A percentile compares a stretch with the other conserved stretches of the same genome.
Conservation (phyloP, 2,888 invertebrate genomes). For the Drosophila meridiana region DNA sequence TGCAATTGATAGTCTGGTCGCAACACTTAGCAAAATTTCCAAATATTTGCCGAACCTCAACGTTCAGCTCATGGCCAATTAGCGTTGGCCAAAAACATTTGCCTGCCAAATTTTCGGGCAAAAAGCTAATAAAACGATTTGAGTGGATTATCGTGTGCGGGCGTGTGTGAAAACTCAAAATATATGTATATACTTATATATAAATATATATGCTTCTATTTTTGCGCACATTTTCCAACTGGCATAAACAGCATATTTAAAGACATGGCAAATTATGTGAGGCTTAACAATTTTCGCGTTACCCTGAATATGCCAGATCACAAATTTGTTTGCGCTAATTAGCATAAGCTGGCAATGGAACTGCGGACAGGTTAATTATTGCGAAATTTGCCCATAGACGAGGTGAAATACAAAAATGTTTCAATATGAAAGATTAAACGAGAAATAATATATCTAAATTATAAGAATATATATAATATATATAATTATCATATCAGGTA, state of each 20-base stretch:
- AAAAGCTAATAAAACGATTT: constrained; percentile 39
- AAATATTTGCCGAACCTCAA: constrained; percentile 24
- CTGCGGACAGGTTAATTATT: constrained; percentile 13
- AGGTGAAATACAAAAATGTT: background rate
- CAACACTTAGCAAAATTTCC: constrained; percentile 16
- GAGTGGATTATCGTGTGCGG: constrained; percentile 49
- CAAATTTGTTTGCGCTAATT: constrained; percentile 49
- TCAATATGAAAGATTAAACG: background rate
- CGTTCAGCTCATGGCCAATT: constrained; percentile 58
- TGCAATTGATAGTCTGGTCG: constrained; percentile 47
- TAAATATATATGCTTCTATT: background rate
- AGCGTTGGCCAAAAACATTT: constrained; percentile 41
- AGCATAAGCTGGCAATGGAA: constrained; percentile 40
- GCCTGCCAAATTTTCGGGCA: constrained; percentile 9
- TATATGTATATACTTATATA: background rate
- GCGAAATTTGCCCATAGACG: background rate
- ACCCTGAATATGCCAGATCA: constrained; percentile 9
- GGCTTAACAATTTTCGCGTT: constrained; percentile 30
- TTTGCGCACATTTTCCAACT: constrained; percentile 20
- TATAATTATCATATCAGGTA: too few species aligned
- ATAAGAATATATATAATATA: too few species aligned
- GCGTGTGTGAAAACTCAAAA: constrained; percentile 20
- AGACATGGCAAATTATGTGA: constrained; percentile 37
- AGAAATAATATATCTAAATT: too few species aligned
- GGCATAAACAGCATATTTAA: constrained; percentile 42